Base-by-base conservation (phyloP, 2,888 invertebrate species). In the Cheilosia grossa region DNA sequence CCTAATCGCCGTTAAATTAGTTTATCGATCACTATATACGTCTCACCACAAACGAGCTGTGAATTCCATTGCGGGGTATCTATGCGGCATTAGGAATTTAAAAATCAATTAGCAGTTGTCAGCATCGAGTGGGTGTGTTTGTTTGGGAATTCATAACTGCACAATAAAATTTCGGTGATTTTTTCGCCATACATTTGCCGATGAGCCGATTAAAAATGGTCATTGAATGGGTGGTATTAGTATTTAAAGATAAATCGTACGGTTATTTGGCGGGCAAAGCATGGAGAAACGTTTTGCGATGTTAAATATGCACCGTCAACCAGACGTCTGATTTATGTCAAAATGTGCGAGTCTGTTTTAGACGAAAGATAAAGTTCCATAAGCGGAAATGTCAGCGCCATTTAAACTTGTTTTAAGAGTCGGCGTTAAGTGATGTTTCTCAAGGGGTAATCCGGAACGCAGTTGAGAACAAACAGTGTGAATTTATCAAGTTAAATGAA, bases 1-100 rank as follows among this genome's bases (percentile, higher is more conserved):
- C 42, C 24, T 75, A 67, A 75, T 75, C 42, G 51, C 66, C 66
- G 58, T 75, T 75, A 75, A 75, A 67, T 75, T 75, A 44, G 44
- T 44, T 69, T 67, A 59, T 67, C 42, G 59, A 66, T 56, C 21
- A 10, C 4, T 19, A 9, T 56, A 2, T 59, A 40, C n/a, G 15
- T 59, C 5, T 64, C 64, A 10, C 19, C 19, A 33, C 13, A 67
- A 5, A 51, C 47, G 59, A 9, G 67, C 73, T 61, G 9, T 6
- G 80, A 67, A 64, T 56, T 33, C n/a, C 40, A 15, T 13, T n/a
- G 47, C 2, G 33, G n/a, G 40, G 27, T 27, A 13, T 40, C 37
- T 19, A 37, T n/a, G 19, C 58, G 27, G 6, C 6, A 27, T 27
- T 27, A 6, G 4, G 1, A 27, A 37, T 70, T 64, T 81, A 17